Conservation (phyloP, 1,140 invertebrate genomes). For the Diplogasteroides magnus region DNA sequence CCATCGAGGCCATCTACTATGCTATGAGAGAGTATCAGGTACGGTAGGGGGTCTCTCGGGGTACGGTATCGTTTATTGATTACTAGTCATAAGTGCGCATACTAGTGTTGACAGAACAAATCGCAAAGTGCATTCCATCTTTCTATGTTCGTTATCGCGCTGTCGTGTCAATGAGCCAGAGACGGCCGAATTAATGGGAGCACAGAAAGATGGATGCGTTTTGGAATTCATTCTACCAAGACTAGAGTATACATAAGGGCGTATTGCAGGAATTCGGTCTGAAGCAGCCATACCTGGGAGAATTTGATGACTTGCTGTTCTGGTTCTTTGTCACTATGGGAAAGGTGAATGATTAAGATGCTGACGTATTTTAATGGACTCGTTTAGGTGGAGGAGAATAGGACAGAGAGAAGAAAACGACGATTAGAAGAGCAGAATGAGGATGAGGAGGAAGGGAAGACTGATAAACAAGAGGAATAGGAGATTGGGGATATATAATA, state of each 20-base stretch:
- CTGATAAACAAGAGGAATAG: neutral
- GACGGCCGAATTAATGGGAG: neutral
- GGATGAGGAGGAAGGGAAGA: neutral
- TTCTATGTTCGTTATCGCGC: too few relatives aligned
- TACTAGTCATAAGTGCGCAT: neutral
- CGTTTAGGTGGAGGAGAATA: too few relatives aligned
- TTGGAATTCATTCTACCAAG: neutral
- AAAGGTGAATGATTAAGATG: conserved; percentile 14
- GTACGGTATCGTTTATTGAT: neutral
- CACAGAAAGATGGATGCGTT: neutral
- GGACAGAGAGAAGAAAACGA: too few relatives aligned
- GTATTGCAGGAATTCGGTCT: conserved; percentile 4
- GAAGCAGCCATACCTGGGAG: conserved; percentile 19
- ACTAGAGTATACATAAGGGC: neutral
- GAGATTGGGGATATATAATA: neutral
- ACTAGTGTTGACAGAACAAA: too few relatives aligned
- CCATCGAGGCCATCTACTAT: conserved; percentile 54
- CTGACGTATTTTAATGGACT: too few relatives aligned
- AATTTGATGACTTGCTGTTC: conserved; percentile 50
- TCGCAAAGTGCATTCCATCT: too few relatives aligned
- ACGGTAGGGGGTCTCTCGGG: conserved; percentile 10
- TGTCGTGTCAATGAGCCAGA: too few relatives aligned
- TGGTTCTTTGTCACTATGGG: conserved; percentile 45
- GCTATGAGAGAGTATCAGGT: conserved; percentile 40
- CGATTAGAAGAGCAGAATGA: neutral